phyloP scores from a whole-genome alignment of 2,888 invertebrate genomes.

The Zygogramma bicolorata region DNA sequence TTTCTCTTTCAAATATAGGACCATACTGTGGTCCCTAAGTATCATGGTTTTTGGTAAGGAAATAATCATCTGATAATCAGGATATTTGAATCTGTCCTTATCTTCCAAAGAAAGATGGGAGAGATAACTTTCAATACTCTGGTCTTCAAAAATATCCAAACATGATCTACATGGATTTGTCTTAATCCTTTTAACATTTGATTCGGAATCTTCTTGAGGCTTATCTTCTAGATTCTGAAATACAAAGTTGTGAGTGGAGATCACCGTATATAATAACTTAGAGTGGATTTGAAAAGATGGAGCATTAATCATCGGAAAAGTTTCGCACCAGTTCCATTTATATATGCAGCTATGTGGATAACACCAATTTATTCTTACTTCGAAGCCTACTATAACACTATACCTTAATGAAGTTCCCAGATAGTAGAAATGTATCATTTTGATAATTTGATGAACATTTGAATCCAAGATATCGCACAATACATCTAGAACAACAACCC shows the following conservation, averaged over 20 bases:
- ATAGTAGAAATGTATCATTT: not conserved
- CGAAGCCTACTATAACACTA: not conserved
- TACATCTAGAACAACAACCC: not conserved
- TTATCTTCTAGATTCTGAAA: slow-evolving; percentile 13
- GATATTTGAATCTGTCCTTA: slow-evolving; percentile 73
- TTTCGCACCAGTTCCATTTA: too few species aligned
- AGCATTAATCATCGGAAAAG: too few species aligned
- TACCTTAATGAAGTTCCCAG: not conserved
- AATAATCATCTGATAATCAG: slow-evolving; percentile 77
- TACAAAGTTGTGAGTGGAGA: too few species aligned
- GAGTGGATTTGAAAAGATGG: too few species aligned
- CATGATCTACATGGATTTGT: slow-evolving; percentile 76
- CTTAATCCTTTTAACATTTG: slow-evolving; percentile 66
- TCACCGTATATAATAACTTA: too few species aligned
- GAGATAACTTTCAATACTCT: slow-evolving; percentile 69
- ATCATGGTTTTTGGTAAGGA: slow-evolving; percentile 78
- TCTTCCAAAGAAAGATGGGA: slow-evolving; percentile 68
- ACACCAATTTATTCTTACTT: too few species aligned
- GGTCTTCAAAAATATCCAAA: slow-evolving; percentile 77
- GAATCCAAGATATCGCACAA: not conserved
- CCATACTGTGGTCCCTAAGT: slow-evolving; percentile 76
- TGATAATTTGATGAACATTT: not conserved
- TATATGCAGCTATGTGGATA: too few species aligned
- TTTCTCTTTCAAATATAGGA: slow-evolving; percentile 70
- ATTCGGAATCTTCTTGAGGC: not conserved